These are phyloP conservation scores for Drosophila mercatorum DNA, from an alignment of 2,888 invertebrate species.

Conservation along the genomic window DNA sequence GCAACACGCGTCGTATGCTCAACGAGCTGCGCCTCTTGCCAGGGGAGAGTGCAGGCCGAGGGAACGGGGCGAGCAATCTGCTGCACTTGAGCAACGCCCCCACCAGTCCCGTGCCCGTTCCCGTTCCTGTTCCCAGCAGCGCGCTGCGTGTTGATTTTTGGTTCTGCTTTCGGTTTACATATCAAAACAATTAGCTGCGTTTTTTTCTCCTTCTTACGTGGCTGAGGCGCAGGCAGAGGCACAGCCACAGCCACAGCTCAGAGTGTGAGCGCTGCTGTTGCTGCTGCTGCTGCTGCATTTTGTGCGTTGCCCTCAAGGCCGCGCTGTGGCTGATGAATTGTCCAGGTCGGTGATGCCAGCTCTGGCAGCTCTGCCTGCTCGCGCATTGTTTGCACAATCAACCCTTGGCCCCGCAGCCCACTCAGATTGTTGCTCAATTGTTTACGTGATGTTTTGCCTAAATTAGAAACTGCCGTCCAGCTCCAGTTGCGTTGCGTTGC, in stretches of 20 bases:
- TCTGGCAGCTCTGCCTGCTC: slow-evolving; percentile 20
- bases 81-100: slow-evolving; percentile 52
- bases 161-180: slow-evolving; percentile 75
- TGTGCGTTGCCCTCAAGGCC: slow-evolving; percentile 74
- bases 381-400: slow-evolving; percentile 53
- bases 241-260: neutral
- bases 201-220: slow-evolving; percentile 16
- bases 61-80: slow-evolving; percentile 33
- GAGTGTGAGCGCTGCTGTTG: neutral
- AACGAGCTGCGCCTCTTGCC: slow-evolving; percentile 58
- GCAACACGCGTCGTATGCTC: slow-evolving; percentile 79
- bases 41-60: slow-evolving; percentile 5
- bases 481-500: slow-evolving; percentile 39
- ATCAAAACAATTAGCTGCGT: slow-evolving; percentile 74
- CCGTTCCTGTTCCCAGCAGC: slow-evolving; percentile 3
- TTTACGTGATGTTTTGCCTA: slow-evolving; percentile 78
- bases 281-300: slow-evolving; percentile 52
- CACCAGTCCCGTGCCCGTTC: too few relatives aligned
- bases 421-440: slow-evolving; percentile 71
- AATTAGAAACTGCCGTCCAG: slow-evolving; percentile 66
- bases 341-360: slow-evolving; percentile 43
- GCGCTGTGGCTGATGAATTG: slow-evolving; percentile 61
- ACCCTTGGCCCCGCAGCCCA: slow-evolving; percentile 12
- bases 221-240: slow-evolving; percentile 15
- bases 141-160: slow-evolving; percentile 76